Percentiles rank a stretch among this genome's conserved stretches.
Evolutionary conservation across 2,113 vertebrate species (phyloP).

Genomic region (Cinclus cinclus): DNA sequence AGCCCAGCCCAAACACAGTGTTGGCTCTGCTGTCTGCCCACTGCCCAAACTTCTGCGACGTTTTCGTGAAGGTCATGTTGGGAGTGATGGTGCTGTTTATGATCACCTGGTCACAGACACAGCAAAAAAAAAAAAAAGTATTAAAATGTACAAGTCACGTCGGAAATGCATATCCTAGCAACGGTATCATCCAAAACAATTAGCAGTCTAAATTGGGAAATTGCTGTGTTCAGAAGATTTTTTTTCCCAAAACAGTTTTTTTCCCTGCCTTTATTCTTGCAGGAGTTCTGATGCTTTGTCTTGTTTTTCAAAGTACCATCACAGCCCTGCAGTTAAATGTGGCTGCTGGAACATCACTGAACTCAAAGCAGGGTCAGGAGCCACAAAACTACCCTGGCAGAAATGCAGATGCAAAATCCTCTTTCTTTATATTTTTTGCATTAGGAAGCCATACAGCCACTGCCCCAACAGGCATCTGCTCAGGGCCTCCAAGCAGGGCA

Average conservation of each 20-base stretch:
- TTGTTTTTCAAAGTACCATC: background rate
- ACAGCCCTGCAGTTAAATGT: background rate
- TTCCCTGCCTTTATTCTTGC: background rate
- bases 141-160: background rate
- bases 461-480: background rate
- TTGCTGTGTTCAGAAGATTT: background rate
- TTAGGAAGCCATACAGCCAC: background rate
- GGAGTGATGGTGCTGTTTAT: slow-evolving; percentile 98
- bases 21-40: slow-evolving; percentile 98
- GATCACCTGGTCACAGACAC: slow-evolving; percentile 83
- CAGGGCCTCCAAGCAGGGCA: background rate
- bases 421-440: background rate
- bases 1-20: slow-evolving; percentile 94
- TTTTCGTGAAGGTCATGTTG: slow-evolving; percentile 99
- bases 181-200: background rate
- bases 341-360: background rate
- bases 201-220: background rate
- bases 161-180: slow-evolving; percentile 6
- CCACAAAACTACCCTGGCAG: background rate
- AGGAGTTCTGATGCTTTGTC: background rate
- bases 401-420: background rate
- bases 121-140: background rate
- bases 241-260: background rate
- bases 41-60: slow-evolving; percentile 96
- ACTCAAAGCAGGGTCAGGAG: background rate